Evolutionary conservation across 1,140 invertebrate genomes (phyloP).

Genomic region (Parapsyche elsis): DNA sequence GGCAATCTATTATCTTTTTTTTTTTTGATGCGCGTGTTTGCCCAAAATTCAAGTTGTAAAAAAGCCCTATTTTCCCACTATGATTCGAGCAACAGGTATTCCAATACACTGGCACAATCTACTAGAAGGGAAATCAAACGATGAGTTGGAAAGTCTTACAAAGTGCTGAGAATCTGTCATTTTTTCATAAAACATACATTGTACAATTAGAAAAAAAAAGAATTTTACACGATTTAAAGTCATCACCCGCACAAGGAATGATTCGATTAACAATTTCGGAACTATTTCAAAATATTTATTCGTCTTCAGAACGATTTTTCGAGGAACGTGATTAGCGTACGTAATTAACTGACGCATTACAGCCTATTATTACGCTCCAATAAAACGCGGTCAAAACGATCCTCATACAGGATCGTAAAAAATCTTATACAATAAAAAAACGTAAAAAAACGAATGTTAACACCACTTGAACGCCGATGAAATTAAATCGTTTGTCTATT

Average conservation of each 20-base stretch:
- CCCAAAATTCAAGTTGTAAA: conserved; percentile 15
- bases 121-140: too few relatives aligned
- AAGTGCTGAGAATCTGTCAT: too few relatives aligned
- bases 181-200: too few relatives aligned
- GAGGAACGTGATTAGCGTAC: background rate
- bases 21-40: conserved; percentile 28
- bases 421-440: too few relatives aligned
- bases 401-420: background rate
- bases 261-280: background rate
- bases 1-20: conserved; percentile 45
- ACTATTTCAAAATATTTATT: background rate
- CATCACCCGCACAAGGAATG: background rate
- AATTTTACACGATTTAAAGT: background rate
- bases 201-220: background rate
- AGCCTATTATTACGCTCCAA: background rate
- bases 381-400: conserved; percentile 4
- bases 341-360: background rate
- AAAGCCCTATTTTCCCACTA: background rate
- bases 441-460: too few relatives aligned
- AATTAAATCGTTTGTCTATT: conserved; percentile 24
- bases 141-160: too few relatives aligned
- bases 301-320: background rate
- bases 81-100: conserved; percentile 32
- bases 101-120: background rate
- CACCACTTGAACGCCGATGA: background rate